Evolutionary conservation across 2,888 invertebrate species (phyloP).

Genomic region (Teinopalpus imperialis): DNA sequence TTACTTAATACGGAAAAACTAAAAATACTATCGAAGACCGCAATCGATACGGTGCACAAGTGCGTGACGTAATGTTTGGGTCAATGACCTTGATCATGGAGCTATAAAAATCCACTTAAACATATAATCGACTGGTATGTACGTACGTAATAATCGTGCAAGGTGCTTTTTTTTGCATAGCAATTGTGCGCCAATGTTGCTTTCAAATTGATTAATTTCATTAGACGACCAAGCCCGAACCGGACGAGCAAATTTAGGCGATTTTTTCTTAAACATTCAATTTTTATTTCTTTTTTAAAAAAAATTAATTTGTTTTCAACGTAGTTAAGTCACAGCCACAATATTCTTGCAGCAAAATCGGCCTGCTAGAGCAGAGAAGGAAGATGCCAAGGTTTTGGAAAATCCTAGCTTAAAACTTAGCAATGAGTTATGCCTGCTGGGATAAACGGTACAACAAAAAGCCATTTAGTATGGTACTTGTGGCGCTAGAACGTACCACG

Average conservation of each 20-base stretch:
- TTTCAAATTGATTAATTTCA: not conserved
- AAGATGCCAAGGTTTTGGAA: no score
- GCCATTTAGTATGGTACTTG: no score
- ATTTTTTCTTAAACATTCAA: no score
- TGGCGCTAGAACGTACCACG: no score
- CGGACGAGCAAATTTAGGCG: not conserved
- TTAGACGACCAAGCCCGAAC: not conserved
- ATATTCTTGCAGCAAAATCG: no score
- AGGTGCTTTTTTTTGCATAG: not conserved
- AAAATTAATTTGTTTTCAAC: no score
- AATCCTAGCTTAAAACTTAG: no score
- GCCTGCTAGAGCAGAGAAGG: no score
- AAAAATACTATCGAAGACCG: not conserved
- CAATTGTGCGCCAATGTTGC: not conserved
- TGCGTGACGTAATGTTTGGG: slow-evolving; percentile 11
- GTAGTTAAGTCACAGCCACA: no score
- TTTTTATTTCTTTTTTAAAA: no score
- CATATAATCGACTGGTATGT: slow-evolving; percentile 10
- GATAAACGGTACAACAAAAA: no score
- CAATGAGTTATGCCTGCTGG: no score
- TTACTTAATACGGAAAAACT: not conserved
- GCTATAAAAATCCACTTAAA: not conserved
- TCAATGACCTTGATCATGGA: slow-evolving; percentile 16
- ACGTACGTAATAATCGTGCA: not conserved
- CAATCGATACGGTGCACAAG: slow-evolving; percentile 1